Percentiles rank a stretch among this genome's conserved stretches.
These are phyloP conservation scores for Magallana gigas DNA, from an alignment of 1,140 invertebrate genomes.

Conservation along the genomic window DNA sequence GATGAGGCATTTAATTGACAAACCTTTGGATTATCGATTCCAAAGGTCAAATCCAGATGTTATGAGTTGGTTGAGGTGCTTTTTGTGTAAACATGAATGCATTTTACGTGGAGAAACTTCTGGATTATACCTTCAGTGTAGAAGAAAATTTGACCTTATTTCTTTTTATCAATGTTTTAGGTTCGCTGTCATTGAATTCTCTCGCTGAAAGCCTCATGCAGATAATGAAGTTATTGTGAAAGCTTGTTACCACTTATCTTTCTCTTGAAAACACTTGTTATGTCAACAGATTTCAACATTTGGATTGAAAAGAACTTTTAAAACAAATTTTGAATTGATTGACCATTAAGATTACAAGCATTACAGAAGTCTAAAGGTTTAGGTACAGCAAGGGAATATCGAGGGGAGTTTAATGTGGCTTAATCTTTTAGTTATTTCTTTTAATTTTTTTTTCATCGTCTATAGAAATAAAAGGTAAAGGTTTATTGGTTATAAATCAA, in stretches of 20 bases:
- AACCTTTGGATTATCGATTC: background rate
- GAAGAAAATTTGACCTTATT: background rate
- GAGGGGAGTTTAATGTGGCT: too few species aligned
- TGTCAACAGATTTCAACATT: conserved; percentile 34
- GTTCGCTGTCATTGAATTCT: background rate
- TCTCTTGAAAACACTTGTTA: background rate
- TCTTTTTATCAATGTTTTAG: background rate
- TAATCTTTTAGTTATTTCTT: too few species aligned
- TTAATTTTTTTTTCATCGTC: too few species aligned
- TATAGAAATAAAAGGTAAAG: too few species aligned
- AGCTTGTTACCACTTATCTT: background rate
- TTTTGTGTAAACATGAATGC: background rate
- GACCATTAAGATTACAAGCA: conserved; percentile 14
- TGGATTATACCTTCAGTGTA: background rate
- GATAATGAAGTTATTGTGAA: conserved; percentile 17
- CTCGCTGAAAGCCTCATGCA: background rate
- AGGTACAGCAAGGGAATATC: background rate
- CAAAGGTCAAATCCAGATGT: background rate
- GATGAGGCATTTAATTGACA: conserved; percentile 23
- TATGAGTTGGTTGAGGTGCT: background rate
- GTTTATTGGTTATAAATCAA: too few species aligned
- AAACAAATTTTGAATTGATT: conserved; percentile 31
- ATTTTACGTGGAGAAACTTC: too few species aligned
- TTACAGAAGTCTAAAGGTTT: background rate
- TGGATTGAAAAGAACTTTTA: conserved; percentile 6